phyloP scores from a whole-genome alignment of 2,113 vertebrate genomes.

The Emydura subglobosa region DNA sequence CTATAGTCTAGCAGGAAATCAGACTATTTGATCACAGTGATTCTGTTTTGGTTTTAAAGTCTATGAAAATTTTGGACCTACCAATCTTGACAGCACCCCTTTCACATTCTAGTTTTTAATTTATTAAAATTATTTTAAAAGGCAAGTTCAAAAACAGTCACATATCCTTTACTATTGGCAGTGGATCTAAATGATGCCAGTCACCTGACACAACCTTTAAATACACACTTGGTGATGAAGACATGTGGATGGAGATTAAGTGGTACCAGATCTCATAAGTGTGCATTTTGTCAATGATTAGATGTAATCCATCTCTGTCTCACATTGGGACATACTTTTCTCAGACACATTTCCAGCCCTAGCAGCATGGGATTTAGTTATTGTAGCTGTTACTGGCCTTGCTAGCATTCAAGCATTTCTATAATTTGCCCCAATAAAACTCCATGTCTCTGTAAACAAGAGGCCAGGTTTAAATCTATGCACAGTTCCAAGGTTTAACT shows the following conservation, averaged over 20 bases:
- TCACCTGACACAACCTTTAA: background rate
- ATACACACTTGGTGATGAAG: background rate
- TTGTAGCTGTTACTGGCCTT: background rate
- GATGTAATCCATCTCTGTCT: background rate
- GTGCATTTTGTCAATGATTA: background rate
- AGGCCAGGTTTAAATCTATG: background rate
- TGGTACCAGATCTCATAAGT: accelerated
- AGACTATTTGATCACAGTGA: conserved; percentile 6
- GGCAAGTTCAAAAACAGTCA: background rate
- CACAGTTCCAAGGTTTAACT: background rate
- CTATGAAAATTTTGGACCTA: conserved; percentile 1
- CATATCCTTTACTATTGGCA: background rate
- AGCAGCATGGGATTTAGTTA: background rate
- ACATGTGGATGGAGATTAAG: background rate
- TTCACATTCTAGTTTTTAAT: conserved; percentile 15
- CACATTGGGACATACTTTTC: background rate
- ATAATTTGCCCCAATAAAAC: background rate
- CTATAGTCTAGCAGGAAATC: conserved; percentile 24
- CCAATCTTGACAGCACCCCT: background rate
- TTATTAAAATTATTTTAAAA: background rate
- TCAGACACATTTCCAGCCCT: background rate
- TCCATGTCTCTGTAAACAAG: background rate
- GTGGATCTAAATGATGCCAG: background rate
- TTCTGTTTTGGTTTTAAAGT: background rate
- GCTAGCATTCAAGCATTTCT: background rate